Conservation (phyloP, 23 tunicate species). For the Ascidia mentula region DNA sequence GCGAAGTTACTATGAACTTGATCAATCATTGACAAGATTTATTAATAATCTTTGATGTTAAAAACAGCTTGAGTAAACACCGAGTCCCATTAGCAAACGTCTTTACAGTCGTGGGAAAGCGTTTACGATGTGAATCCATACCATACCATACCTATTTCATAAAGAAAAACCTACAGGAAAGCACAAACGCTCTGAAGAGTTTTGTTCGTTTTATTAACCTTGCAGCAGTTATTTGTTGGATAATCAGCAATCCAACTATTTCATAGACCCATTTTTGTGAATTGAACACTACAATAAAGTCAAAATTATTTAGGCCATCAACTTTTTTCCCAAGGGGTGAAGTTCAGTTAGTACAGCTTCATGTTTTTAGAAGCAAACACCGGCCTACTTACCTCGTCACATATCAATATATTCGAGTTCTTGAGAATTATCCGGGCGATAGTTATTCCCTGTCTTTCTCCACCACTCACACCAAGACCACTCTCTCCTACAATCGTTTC, state of each 20-base stretch:
- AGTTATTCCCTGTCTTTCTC: conserved; percentile 95
- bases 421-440: conserved; percentile 90
- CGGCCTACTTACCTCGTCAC: conserved; percentile 86
- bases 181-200: not conserved
- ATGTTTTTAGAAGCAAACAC: not conserved
- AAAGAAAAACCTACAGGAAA: too few relatives aligned
- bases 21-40: too few relatives aligned
- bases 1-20: too few relatives aligned
- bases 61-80: too few relatives aligned
- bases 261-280: not conserved
- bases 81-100: too few relatives aligned
- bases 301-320: not conserved
- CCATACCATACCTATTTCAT: too few relatives aligned
- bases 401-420: conserved; percentile 77
- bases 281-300: not conserved
- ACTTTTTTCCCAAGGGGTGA: not conserved
- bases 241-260: not conserved
- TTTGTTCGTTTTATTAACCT: not conserved
- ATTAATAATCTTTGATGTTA: too few relatives aligned
- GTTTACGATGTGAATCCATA: too few relatives aligned
- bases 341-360: not conserved
- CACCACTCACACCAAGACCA: conserved; percentile 91
- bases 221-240: not conserved
- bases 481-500: conserved; percentile 92
- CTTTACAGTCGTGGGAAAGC: too few relatives aligned